Percentiles rank a stretch among this genome's conserved stretches.
phyloP scores from a whole-genome alignment of 2,888 invertebrate species.

The Dysmachus trigonus region DNA sequence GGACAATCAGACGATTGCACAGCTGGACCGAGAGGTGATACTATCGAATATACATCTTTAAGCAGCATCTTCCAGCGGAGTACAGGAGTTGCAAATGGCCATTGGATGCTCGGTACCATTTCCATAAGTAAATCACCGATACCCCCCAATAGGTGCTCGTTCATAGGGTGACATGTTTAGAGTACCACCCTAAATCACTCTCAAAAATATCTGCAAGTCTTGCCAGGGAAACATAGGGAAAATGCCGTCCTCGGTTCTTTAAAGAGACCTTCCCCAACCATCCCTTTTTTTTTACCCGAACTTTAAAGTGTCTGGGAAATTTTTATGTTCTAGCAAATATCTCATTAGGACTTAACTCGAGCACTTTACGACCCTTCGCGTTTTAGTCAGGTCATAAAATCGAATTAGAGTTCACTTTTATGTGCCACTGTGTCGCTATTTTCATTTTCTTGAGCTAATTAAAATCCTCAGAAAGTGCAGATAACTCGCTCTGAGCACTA shows the following conservation, averaged over 20 bases:
- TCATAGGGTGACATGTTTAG: background rate
- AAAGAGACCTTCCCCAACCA: too few species aligned
- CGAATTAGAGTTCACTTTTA: background rate
- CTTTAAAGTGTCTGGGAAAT: background rate
- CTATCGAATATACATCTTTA: background rate
- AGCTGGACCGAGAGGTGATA: slow-evolving; percentile 3
- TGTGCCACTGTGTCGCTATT: background rate
- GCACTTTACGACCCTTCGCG: background rate
- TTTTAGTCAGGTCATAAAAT: background rate
- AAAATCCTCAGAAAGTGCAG: background rate
- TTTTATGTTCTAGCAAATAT: background rate
- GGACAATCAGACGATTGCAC: background rate
- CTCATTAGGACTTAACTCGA: background rate
- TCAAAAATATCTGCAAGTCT: background rate
- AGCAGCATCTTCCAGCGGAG: background rate
- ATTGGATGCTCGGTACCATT: background rate
- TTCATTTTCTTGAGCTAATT: background rate
- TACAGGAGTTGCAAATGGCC: background rate
- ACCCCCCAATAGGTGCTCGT: background rate
- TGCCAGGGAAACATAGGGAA: background rate
- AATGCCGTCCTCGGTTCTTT: background rate
- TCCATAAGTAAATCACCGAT: background rate
- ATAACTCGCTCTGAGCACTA: background rate
- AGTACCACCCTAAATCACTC: background rate
- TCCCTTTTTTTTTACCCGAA: background rate